Percentiles rank a stretch among this genome's conserved stretches.
Conservation (phyloP, 2,113 vertebrate species). For the Ariopsis seemanni region DNA sequence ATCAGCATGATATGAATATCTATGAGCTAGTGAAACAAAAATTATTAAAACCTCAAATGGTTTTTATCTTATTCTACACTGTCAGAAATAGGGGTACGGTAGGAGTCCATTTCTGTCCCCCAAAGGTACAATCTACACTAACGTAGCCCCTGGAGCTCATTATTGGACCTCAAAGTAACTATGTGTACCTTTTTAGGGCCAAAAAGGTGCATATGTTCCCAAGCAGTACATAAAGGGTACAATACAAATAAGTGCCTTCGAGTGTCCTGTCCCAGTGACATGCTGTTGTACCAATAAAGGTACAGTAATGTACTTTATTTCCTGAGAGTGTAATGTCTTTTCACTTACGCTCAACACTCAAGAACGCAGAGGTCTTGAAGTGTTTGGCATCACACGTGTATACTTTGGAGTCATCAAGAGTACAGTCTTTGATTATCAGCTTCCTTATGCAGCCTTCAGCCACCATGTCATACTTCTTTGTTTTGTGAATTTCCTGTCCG, state of each 20-base stretch:
- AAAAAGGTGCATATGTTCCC: too few species aligned
- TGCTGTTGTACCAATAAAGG: too few species aligned
- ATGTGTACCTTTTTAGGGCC: too few species aligned
- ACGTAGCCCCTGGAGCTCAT: too few species aligned
- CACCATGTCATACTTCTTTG: constrained; percentile 89
- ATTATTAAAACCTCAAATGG: background rate
- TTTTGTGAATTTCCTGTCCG: constrained; percentile 91
- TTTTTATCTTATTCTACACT: background rate
- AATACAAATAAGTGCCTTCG: too few species aligned
- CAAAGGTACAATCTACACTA: too few species aligned
- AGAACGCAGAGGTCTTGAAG: constrained; percentile 95
- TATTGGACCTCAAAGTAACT: too few species aligned
- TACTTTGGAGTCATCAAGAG: constrained; percentile 86
- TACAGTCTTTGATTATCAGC: constrained; percentile 86
- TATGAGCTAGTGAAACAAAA: background rate
- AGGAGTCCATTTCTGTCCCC: too few species aligned
- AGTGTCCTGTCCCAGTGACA: too few species aligned
- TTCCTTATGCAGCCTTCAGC: constrained; percentile 84
- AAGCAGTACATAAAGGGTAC: too few species aligned
- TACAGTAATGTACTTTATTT: too few species aligned
- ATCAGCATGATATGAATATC: background rate
- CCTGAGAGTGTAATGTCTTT: background rate
- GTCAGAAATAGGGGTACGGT: too few species aligned
- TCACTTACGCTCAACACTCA: constrained; percentile 94
- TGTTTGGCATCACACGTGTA: constrained; percentile 91